Conservation (phyloP, 2,113 vertebrate species). For the Columba janthina region DNA sequence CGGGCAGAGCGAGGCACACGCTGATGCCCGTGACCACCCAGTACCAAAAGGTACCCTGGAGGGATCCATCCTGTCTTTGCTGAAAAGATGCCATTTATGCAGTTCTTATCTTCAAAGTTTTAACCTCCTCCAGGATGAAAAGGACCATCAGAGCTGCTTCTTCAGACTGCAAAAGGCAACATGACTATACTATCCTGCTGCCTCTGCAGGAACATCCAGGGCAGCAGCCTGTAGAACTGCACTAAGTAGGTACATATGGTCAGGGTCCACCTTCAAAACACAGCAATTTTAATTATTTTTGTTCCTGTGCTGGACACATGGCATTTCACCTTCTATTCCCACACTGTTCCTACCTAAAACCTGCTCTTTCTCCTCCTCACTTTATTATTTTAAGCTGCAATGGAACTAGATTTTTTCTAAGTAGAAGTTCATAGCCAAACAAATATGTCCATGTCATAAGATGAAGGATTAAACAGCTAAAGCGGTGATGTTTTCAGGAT, state of each 20-base stretch:
- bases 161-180: background rate
- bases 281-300: background rate
- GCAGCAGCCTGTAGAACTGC: background rate
- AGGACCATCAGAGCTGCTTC: background rate
- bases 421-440: background rate
- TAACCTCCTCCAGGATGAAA: background rate
- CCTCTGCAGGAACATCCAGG: accelerated
- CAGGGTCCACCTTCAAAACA: conserved; percentile 16
- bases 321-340: background rate
- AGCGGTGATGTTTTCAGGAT: conserved; percentile 23
- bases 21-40: accelerated
- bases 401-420: background rate
- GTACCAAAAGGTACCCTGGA: background rate
- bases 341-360: background rate
- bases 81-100: background rate
- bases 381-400: background rate
- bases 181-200: accelerated
- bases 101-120: background rate
- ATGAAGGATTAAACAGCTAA: conserved; percentile 10
- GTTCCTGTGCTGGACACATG: background rate
- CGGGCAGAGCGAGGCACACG: accelerated
- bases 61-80: background rate
- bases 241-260: background rate
- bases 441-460: background rate
- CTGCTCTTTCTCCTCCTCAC: background rate